These are phyloP conservation scores for Bos taurus DNA, from an alignment of 2,113 vertebrate species.

Conservation along the genomic window DNA sequence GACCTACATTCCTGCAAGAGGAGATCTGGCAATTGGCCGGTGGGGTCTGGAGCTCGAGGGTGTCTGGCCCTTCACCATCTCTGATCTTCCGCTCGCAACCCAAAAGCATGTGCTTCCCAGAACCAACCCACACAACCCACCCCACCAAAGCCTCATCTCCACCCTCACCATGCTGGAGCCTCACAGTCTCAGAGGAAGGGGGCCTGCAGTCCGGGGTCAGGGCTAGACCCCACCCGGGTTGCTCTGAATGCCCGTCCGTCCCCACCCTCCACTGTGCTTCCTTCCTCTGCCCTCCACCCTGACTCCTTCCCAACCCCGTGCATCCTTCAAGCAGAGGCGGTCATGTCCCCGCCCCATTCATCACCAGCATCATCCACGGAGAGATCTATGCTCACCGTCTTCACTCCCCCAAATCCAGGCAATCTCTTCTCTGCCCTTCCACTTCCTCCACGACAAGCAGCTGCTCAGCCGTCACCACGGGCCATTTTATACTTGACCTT, in stretches of 20 bases:
- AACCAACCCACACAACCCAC: rapidly evolving
- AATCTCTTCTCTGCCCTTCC: background rate
- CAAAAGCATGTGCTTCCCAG: background rate
- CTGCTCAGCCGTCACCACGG: background rate
- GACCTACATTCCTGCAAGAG: background rate
- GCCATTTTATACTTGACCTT: background rate
- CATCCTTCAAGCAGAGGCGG: background rate
- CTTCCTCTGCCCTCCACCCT: too few species aligned
- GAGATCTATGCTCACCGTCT: rapidly evolving
- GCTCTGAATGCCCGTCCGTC: background rate
- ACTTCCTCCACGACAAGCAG: too few species aligned
- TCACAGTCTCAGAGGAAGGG: background rate
- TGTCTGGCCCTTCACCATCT: background rate
- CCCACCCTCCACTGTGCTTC: background rate
- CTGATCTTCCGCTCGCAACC: rapidly evolving
- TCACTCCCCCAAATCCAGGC: background rate
- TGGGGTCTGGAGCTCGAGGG: background rate
- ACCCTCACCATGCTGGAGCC: background rate
- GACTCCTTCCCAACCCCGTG: background rate
- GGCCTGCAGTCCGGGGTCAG: background rate
- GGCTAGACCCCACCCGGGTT: background rate
- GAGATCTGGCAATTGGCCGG: background rate
- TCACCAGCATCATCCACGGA: rapidly evolving
- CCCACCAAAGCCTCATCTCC: background rate
- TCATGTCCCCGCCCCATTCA: background rate